Evolutionary conservation across 1,140 invertebrate genomes (phyloP), one percentile per base, ranked within the genome.

Genomic region (Aradophagus sp.): DNA sequence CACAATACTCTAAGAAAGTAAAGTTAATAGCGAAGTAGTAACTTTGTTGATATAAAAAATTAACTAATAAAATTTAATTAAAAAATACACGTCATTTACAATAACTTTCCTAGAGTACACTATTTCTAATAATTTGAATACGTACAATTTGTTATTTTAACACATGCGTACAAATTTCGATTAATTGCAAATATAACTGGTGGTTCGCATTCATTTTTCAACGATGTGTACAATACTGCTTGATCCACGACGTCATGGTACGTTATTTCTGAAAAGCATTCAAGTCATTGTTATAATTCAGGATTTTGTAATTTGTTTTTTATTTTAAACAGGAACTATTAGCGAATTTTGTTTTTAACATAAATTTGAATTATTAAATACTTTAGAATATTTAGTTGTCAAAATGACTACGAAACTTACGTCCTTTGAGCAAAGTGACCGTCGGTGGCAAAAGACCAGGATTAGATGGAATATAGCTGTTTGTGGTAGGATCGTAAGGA

Each of bases 151-250:
- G 93, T 86, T 73, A 94, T 89, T 84, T 93, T 94, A 2, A 94
- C 91, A 50, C 89, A 88, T 3, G 94, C 90, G 81, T 89, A 90
- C 4, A 96, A 87, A 85, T 95, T 95, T 52, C 90, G 89, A 76
- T 93, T 92, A 2, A 95, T 80, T n/a, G 91, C 91, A 86, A 94
- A 95, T 79, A 89, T 90, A 14, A 94, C 85, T 59, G 91, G 87
- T 13, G 86, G 82, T 53, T 87, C 84, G 38, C 78, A 80, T 52
- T 90, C 88, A n/a, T 87, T 87, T 75, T 87, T 87, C 42, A 90
- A 61, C 16, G 86, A 86, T 47, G 87, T 80, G 2, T 89, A 83
- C 0, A 89, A 81, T 6, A 78, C 79, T 2, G 59, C 74, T 66
- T 87, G 83, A 41, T 90, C 89, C 20, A 76, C 76, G 44, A 88